phyloP scores from a whole-genome alignment of 2,888 invertebrate species.

The Callinectes sapidus region DNA sequence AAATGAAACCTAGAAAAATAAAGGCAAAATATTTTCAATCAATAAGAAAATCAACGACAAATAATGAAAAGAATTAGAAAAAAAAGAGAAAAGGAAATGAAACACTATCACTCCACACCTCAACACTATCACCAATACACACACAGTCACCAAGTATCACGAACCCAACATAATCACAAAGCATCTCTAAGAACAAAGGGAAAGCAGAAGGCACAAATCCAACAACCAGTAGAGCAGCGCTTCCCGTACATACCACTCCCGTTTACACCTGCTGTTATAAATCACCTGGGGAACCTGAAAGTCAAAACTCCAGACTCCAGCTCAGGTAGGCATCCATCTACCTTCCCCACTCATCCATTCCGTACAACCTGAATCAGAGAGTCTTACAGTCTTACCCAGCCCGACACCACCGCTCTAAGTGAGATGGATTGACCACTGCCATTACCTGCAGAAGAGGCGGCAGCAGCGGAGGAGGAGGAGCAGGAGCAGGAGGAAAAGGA shows the following conservation, averaged over 20 bases:
- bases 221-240: not conserved
- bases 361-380: not conserved
- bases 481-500: not conserved
- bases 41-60: too few relatives aligned
- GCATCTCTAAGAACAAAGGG: not conserved
- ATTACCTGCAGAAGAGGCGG: not conserved
- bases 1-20: too few relatives aligned
- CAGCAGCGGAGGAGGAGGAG: not conserved
- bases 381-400: not conserved
- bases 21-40: too few relatives aligned
- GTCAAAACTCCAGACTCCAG: not conserved
- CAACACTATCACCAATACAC: too few relatives aligned
- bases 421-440: not conserved
- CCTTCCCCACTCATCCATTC: not conserved
- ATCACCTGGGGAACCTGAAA: not conserved
- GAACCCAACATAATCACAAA: too few relatives aligned
- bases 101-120: too few relatives aligned
- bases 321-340: not conserved
- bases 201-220: not conserved
- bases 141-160: too few relatives aligned
- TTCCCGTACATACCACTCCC: not conserved
- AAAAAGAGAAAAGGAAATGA: too few relatives aligned
- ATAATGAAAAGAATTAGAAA: too few relatives aligned
- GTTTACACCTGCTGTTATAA: not conserved
- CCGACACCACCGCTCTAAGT: slow-evolving; percentile 14